phyloP scores from a whole-genome alignment of 2,797 vertebrate genomes.

The Periophthalmus magnuspinnatus region DNA sequence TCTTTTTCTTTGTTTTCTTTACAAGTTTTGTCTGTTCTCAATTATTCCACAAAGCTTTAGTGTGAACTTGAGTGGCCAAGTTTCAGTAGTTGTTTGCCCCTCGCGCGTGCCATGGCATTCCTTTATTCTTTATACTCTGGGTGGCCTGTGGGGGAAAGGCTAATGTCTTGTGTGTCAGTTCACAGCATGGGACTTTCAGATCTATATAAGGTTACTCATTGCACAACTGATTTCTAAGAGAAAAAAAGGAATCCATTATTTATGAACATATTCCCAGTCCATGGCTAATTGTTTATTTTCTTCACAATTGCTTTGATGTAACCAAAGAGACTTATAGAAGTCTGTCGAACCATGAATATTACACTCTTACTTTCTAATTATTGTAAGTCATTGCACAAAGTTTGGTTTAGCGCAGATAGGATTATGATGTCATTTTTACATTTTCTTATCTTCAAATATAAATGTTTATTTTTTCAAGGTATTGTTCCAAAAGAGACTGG shows the following conservation, averaged over 20 bases:
- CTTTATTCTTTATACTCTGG: slow-evolving; percentile 71
- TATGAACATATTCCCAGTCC: slow-evolving; percentile 86
- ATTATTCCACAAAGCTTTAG: slow-evolving; percentile 53
- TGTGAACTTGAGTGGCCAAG: slow-evolving; percentile 46
- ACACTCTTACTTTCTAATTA: slow-evolving; percentile 75
- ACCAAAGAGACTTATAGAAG: slow-evolving; percentile 76
- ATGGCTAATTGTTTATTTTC: slow-evolving; percentile 85
- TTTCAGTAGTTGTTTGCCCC: slow-evolving; percentile 73
- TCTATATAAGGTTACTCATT: slow-evolving; percentile 83
- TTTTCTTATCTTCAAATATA: slow-evolving; percentile 30
- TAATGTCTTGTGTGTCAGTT: slow-evolving; percentile 85
- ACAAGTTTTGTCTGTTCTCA: slow-evolving; percentile 39
- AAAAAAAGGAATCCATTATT: slow-evolving; percentile 83
- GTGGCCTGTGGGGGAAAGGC: slow-evolving; percentile 83
- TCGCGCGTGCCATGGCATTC: slow-evolving; percentile 78
- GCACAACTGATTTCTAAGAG: slow-evolving; percentile 81
- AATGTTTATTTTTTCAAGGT: slow-evolving; percentile 29
- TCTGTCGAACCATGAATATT: slow-evolving; percentile 76
- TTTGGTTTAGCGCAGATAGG: slow-evolving; percentile 59
- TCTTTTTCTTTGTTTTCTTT: slow-evolving; percentile 50
- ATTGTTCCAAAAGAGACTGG: slow-evolving; percentile 26
- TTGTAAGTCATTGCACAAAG: slow-evolving; percentile 68
- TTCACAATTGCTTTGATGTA: slow-evolving; percentile 86
- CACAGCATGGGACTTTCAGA: slow-evolving; percentile 83
- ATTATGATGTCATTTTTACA: slow-evolving; percentile 27